Evolutionary conservation across 2,797 vertebrate genomes (phyloP), one percentile per base, ranked within the genome.

Genomic region (Vespertilio murinus): DNA sequence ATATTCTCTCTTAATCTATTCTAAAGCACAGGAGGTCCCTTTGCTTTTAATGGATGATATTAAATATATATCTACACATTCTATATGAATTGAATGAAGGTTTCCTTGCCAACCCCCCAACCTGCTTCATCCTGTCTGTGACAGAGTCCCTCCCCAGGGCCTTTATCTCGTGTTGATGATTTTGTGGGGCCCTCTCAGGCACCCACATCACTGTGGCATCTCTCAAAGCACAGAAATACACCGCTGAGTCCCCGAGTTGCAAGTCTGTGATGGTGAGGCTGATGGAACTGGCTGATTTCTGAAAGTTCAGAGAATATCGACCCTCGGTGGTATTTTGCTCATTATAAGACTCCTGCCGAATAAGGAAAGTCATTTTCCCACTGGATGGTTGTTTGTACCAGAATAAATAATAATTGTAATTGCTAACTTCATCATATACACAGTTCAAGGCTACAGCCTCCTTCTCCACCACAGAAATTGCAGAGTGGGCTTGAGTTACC

Each of bases 301-400:
- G 86, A 42, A 97, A 93, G 59, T 70, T 78, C 49, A 94, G 52
- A 52, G 40, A 88, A 92, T 96, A 97, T 5, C 14, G 69, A 23
- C 52, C 78, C 1, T 80, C 10, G 0, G 18, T 61, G 59, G 23
- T 8, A 4, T 54, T 96, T 73, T 93, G 8, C 3, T 75, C 8
- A 20, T 64, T 61, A n/a, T 77, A 77, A 20, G 89, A 94, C 3
- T 90, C 84, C 23, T 89, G 94, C 40, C 0, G 18, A 88, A 97
- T 75, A 38, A 97, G 95, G 49, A 90, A 40, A 84, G 83, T 88
- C 33, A 91, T 73, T 73, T 86, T 71, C 20, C 78, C 77, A 35
- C 38, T 67, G 6, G 88, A 17, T n/a, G 20, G 64, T 49, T 97
- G 94, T 77, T 96, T 96, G 83, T 95, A 97, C 96, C 97, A 97